Base-by-base conservation (phyloP, 2,113 vertebrate species). In the Arvicanthis niloticus region DNA sequence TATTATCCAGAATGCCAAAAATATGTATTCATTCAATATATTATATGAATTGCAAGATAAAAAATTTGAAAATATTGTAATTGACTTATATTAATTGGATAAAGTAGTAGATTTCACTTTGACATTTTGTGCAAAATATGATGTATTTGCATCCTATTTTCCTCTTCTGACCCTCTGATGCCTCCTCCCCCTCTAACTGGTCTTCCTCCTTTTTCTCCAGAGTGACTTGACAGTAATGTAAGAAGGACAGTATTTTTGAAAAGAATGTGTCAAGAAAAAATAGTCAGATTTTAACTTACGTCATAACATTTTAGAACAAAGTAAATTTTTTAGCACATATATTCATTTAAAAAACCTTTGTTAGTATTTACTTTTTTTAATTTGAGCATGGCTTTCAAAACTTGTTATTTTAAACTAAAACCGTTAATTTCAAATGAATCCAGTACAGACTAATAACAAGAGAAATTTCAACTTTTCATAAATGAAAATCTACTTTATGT, bases 351-450 rank as follows among this genome's bases (percentile, higher is more conserved):
- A 92, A 26, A 8, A 76, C 0, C 73, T 42, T 24, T 24, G 5
- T 6, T 76, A 22, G 22, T 68, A 6, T 19, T n/a, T 68, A 6
- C 8, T n/a, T 42, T 75, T 75, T 72, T 19, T 37, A 72, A 65
- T 26, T 93, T 60, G 21, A 60, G 3, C 70, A 22, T 37, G 3
- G 42, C 77, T 90, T 87, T 19, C 19, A 89, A 81, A 9, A 91
- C 60, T 82, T 48, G 5, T 68, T 40, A 60, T 95, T 93, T 88
- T 70, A 37, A 87, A 45, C 68, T 94, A 82, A 75, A 89, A 68
- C 24, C 58, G 42, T 19, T 72, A 4, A 91, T 24, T 82, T 60
- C 51, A 82, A 76, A 77, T 91, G 17, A 31, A 70, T 70, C 31
- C 31, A 56, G 3, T 62, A 45, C 6, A 68, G 72, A 22, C 37